Evolutionary conservation across 2,113 vertebrate species (phyloP).

Genomic region (Anguilla rostrata): DNA sequence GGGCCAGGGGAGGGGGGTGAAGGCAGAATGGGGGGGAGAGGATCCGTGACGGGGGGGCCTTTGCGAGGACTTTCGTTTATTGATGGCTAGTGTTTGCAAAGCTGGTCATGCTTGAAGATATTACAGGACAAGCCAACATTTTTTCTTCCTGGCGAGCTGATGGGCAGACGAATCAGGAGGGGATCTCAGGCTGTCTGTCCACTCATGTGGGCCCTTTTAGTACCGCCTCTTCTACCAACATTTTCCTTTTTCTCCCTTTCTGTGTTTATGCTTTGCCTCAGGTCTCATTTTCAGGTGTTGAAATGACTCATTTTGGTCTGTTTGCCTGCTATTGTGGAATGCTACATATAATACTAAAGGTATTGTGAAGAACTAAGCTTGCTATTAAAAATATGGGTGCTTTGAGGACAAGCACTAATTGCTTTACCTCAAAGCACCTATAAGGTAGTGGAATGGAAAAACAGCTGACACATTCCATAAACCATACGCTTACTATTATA

Average conservation of each 20-base stretch:
- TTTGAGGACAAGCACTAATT: background rate
- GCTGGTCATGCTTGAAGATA: slow-evolving; percentile 1
- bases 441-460: no score
- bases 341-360: background rate
- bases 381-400: background rate
- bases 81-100: slow-evolving; percentile 32
- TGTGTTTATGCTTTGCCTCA: background rate
- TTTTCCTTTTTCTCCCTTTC: background rate
- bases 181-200: background rate
- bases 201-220: background rate
- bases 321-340: background rate
- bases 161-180: background rate
- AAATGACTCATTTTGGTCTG: no score
- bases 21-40: background rate
- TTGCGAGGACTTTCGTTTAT: slow-evolving; percentile 30
- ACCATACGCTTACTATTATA: no score
- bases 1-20: background rate
- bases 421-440: background rate
- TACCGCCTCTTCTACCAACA: background rate
- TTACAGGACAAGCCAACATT: slow-evolving; percentile 25
- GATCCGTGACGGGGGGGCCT: slow-evolving; percentile 22
- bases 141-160: slow-evolving; percentile 34
- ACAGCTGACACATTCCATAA: no score
- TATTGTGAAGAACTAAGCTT: no score
- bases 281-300: no score